Evolutionary conservation across 2,797 vertebrate species (phyloP), one percentile per base, ranked within the genome.

Genomic region (Sciaenops ocellatus): DNA sequence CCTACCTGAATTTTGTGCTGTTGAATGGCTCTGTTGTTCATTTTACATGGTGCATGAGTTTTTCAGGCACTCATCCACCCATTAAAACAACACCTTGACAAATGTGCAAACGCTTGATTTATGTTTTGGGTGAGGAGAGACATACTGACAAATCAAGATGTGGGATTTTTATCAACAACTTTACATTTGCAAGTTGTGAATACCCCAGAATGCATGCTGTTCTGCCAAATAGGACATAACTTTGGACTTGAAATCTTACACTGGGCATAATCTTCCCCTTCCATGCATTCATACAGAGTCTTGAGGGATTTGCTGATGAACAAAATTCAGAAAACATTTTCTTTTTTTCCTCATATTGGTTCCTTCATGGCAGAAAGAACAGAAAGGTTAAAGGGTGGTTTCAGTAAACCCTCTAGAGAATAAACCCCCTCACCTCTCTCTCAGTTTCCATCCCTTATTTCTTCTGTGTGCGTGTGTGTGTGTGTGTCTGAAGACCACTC

Each of bases 321-420:
- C 41, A 62, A 48, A 69, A 44, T 46, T 59, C 66, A 60, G 30
- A 56, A 24, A 51, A 48, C 51, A 71, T 63, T 18, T 26, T 70
- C 22, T 56, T 42, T 48, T 67, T 42, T 77, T 61, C 30, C n/a
- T 75, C 50, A 46, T 17, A 4, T n/a, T 38, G 42, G 34, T 74
- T 75, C 42, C n/a, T 76, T 70, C 59, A 65, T 38, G 73, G 65
- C 44, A 73, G 76, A 83, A 15, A 38, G 73, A 80, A 46, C 20
- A 63, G 22, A 57, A 28, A 84, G 77, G 86, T 90, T 83, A 74
- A 81, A 80, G 82, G 80, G 73, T 65, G 77, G 85, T 87, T 90
- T 87, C 78, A 85, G 48, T 79, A 63, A 89, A 86, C 28, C 56
- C 83, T 80, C 84, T 28, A 38, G 82, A 76, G 85, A 76, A 76